Evolutionary conservation across 1,140 invertebrate species (phyloP), one percentile per base, ranked within the genome.

Genomic region (Nylanderia fulva): DNA sequence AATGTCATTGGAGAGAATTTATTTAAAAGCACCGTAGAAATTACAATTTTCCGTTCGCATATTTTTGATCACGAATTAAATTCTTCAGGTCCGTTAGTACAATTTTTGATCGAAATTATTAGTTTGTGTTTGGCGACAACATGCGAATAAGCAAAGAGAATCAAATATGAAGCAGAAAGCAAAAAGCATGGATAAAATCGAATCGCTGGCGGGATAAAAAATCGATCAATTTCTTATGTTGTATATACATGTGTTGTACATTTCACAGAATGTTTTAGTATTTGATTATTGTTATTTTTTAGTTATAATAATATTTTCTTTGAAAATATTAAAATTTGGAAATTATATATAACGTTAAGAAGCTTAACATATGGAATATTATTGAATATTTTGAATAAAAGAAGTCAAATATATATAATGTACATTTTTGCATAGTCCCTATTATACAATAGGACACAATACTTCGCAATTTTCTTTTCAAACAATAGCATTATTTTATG

Each of bases 21-120:
- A 56, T 74, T 24, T 58, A 74, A 74, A 39, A 56, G n/a, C 1
- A 74, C 29, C 29, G 52, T n/a, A n/a, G n/a, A n/a, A n/a, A n/a
- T 39, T 74, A 13, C 58, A 74, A 74, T 36, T 74, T 56, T 27
- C 33, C 54, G 33, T 74, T 58, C 29, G 33, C 52, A 7, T 3
- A 33, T 48, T 74, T 56, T 56, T 74, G 29, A 33, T 33, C 1
- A 33, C 36, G 56, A 21, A 72, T 72, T 74, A 74, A 74, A 74
- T 74, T 74, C 29, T 74, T 74, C 52, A 74, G 56, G n/a, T 36
- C 56, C 39, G 52, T 74, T 74, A 33, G 71, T 7, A 58, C 52
- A 74, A 24, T 58, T 74, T 56, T 74, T 15, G 58, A 74, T 74
- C 15, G 71, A 24, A 74, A 58, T 24, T n/a, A 33, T 74, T 24